Evolutionary conservation across 2,113 vertebrate genomes (phyloP).

Genomic region (Pygoscelis adeliae): DNA sequence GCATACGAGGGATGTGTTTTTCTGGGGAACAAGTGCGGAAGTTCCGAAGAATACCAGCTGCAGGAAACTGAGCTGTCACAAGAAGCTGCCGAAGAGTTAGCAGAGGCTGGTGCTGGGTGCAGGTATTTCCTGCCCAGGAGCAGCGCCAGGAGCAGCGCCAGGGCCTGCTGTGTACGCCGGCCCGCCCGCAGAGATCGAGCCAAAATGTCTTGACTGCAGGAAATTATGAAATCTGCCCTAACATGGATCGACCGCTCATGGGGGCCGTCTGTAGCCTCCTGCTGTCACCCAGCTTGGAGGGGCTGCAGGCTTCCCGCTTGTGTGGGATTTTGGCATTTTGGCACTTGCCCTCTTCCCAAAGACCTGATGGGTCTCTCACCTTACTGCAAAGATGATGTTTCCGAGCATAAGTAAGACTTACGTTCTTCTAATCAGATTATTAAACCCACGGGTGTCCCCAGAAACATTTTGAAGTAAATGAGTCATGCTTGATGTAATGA

Average conservation of each 20-base stretch:
- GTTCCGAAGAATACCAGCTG: not conserved
- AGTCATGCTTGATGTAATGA: not conserved
- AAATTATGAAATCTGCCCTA: not conserved
- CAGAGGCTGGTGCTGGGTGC: not conserved
- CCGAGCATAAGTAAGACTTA: not conserved
- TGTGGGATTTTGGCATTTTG: not conserved
- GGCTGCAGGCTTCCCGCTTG: not conserved
- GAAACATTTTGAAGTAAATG: not conserved
- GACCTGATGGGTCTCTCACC: not conserved
- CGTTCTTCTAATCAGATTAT: not conserved
- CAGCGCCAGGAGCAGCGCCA: not conserved
- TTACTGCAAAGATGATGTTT: not conserved
- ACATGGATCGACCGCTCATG: accelerated
- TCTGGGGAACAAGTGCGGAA: not conserved
- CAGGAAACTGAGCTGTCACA: not conserved
- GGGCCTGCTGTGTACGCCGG: not conserved
- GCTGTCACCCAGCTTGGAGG: not conserved
- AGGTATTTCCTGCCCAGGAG: not conserved
- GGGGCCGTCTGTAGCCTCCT: not conserved
- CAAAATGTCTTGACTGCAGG: not conserved
- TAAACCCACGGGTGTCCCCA: not conserved
- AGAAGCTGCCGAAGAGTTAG: not conserved
- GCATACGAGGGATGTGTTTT: not conserved
- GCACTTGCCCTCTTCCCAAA: not conserved
- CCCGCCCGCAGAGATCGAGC: not conserved